Conservation (phyloP, 2,113 vertebrate species). For the Tachysurus vachellii region DNA sequence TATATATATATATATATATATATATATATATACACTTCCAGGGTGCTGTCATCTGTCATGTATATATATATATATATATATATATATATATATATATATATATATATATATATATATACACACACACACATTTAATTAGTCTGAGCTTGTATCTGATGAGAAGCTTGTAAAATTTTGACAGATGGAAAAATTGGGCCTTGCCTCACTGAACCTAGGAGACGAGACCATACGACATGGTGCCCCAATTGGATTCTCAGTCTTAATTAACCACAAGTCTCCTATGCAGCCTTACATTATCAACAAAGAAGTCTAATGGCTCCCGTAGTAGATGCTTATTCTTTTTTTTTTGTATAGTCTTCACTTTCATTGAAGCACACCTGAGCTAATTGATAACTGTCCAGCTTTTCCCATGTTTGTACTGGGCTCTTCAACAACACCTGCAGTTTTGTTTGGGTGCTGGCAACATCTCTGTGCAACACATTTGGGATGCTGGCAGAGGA, state of each 20-base stretch:
- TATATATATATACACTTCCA: too few species aligned
- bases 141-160: background rate
- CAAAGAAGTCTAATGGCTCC: background rate
- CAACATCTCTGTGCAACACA: background rate
- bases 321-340: background rate
- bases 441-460: background rate
- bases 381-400: constrained; percentile 1
- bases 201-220: constrained; percentile 25
- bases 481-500: background rate
- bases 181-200: constrained; percentile 24
- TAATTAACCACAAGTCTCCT: constrained; percentile 43
- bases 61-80: too few species aligned
- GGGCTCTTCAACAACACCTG: background rate
- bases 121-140: constrained; percentile 7
- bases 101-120: too few species aligned
- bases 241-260: constrained; percentile 47
- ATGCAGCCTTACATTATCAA: background rate
- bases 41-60: too few species aligned
- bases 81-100: too few species aligned
- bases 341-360: constrained; percentile 6
- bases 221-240: constrained; percentile 12
- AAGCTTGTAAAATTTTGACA: background rate
- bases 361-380: constrained; percentile 6
- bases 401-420: background rate
- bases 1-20: too few species aligned